Evolutionary conservation across 2,888 invertebrate species (phyloP).

Genomic region (Caenorhabditis sp.): DNA sequence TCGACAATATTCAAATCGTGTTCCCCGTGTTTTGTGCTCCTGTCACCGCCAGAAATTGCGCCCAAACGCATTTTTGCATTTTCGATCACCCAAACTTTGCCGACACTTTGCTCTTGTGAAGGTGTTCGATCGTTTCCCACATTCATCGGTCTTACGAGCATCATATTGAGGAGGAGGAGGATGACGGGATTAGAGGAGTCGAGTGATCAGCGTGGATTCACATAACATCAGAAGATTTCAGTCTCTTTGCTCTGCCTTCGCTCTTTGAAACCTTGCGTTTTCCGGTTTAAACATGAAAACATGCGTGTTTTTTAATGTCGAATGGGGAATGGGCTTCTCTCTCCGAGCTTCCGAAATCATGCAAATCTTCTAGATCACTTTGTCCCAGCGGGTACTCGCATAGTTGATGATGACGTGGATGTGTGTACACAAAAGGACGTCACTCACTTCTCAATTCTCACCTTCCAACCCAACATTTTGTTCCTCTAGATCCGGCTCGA

Average conservation of each 20-base stretch:
- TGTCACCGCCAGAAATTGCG: constrained; percentile 13
- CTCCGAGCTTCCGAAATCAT: too few species aligned
- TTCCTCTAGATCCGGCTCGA: background rate
- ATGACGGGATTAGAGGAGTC: background rate
- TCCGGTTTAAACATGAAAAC: background rate
- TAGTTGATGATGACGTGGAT: background rate
- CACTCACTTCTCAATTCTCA: background rate
- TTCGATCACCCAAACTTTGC: constrained; percentile 27
- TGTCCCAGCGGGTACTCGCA: too few species aligned
- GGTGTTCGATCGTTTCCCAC: constrained; percentile 43
- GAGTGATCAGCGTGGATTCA: constrained; percentile 7
- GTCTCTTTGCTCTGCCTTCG: constrained; percentile 9
- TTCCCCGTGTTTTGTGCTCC: background rate
- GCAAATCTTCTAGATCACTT: too few species aligned
- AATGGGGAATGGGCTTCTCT: too few species aligned
- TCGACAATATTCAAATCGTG: too few species aligned
- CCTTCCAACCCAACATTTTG: background rate
- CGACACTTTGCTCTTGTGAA: background rate
- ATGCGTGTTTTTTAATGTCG: too few species aligned
- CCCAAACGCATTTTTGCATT: constrained; percentile 35
- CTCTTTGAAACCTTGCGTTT: constrained; percentile 32
- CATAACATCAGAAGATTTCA: too few species aligned
- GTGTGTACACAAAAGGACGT: background rate
- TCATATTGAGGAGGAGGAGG: background rate
- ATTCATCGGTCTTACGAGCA: constrained; percentile 26